A percentile compares a stretch with the other conserved stretches of the same genome.
Evolutionary conservation across 2,888 invertebrate species (phyloP).

Genomic region (Romanomermis culicivorax): DNA sequence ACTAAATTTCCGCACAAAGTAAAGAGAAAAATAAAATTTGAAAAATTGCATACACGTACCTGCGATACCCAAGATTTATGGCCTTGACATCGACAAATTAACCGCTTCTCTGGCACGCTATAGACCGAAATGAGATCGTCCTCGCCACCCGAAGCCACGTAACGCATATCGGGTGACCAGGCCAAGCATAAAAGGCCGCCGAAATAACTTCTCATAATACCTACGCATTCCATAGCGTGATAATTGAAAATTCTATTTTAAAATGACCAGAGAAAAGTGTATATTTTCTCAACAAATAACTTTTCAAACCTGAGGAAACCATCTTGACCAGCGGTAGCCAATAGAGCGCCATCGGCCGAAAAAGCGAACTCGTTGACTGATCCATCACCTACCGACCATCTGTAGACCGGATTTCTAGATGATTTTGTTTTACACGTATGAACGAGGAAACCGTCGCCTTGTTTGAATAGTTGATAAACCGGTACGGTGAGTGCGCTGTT

Average conservation of each 20-base stretch:
- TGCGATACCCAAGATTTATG: constrained; percentile 95
- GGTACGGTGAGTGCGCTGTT: constrained; percentile 71
- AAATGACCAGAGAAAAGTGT: constrained; percentile 50
- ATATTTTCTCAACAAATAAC: not conserved
- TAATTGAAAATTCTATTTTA: constrained; percentile 92
- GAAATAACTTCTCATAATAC: constrained; percentile 62
- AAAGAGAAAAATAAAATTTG: not conserved
- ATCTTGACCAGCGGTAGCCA: constrained; percentile 65
- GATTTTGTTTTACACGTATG: constrained; percentile 89
- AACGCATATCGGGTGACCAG: constrained; percentile 89
- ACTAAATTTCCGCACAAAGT: not conserved
- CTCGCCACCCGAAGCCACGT: constrained; percentile 79
- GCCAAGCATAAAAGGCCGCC: constrained; percentile 90
- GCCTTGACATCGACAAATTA: constrained; percentile 90
- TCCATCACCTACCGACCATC: constrained; percentile 38
- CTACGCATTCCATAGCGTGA: constrained; percentile 83
- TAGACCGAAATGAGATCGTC: constrained; percentile 95
- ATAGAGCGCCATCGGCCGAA: constrained; percentile 57
- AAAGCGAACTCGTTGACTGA: constrained; percentile 86
- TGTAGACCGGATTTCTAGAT: constrained; percentile 77
- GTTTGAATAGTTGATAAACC: constrained; percentile 79
- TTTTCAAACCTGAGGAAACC: not conserved
- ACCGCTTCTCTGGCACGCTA: constrained; percentile 70
- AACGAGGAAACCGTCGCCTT: constrained; percentile 76
- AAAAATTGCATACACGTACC: no score